Percentiles rank a stretch among this genome's conserved stretches.
These are phyloP conservation scores for Podilymbus podiceps DNA, from an alignment of 2,113 vertebrate genomes.

Conservation along the genomic window DNA sequence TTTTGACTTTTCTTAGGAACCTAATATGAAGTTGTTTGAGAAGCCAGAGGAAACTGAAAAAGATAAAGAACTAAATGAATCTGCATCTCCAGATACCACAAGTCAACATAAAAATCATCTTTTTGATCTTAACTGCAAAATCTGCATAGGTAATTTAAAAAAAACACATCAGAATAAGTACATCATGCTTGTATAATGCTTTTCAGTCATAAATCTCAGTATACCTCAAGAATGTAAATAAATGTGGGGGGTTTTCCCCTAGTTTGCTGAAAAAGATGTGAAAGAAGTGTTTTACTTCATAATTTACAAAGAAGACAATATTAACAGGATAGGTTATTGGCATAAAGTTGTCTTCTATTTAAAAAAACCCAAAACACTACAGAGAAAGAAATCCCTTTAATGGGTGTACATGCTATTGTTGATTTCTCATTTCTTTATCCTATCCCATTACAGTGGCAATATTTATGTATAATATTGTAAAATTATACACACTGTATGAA, in stretches of 20 bases:
- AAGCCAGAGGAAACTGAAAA: constrained; percentile 79
- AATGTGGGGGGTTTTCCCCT: not conserved
- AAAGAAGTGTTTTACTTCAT: not conserved
- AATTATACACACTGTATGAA: not conserved
- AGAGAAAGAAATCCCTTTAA: not conserved
- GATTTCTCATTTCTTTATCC: not conserved
- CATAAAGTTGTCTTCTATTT: not conserved
- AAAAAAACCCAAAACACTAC: not conserved
- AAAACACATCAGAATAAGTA: not conserved
- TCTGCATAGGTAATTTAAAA: constrained; percentile 89
- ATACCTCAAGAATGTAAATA: not conserved
- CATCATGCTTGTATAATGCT: not conserved
- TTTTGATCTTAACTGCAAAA: constrained; percentile 98
- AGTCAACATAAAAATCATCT: constrained; percentile 93
- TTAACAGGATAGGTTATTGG: not conserved
- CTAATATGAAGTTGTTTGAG: constrained; percentile 76
- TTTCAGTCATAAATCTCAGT: not conserved
- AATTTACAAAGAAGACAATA: not conserved
- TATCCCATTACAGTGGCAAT: not conserved
- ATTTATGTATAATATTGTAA: not conserved
- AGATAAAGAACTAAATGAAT: constrained; percentile 78
- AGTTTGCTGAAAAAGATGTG: not conserved
- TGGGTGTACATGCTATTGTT: not conserved
- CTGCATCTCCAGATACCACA: constrained; percentile 85
- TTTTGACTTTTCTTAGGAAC: constrained; percentile 66